phyloP scores from a whole-genome alignment of 2,888 invertebrate genomes.

The Arrhopalites spinosus region DNA sequence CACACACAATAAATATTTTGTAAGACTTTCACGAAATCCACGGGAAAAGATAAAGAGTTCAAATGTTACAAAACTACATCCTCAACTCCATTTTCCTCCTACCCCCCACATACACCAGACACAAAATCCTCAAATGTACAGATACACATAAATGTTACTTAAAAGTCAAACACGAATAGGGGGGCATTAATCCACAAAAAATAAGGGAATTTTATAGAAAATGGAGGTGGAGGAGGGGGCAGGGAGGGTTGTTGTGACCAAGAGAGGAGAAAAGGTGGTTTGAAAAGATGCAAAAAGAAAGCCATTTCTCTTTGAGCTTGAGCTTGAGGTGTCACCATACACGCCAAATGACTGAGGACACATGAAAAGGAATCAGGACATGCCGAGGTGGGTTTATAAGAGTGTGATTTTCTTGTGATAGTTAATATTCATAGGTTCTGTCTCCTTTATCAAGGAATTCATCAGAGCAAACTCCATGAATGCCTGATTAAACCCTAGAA shows the following conservation, averaged over 20 bases:
- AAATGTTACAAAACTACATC: background rate
- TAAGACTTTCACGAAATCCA: slow-evolving; percentile 9
- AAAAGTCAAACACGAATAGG: too few species aligned
- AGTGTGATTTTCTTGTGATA: slow-evolving; percentile 42
- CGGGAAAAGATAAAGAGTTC: slow-evolving; percentile 15
- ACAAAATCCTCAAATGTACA: too few species aligned
- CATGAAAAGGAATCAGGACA: background rate
- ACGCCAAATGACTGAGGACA: background rate
- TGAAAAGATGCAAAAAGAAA: background rate
- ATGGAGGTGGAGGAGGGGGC: background rate
- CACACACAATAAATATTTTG: slow-evolving; percentile 14
- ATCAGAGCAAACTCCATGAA: slow-evolving; percentile 42
- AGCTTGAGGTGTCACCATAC: background rate
- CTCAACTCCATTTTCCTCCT: background rate
- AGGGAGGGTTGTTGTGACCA: background rate
- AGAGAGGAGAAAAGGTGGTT: too few species aligned
- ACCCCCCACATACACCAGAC: too few species aligned
- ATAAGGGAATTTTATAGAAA: too few species aligned
- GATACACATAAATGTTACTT: too few species aligned
- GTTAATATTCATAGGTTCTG: slow-evolving; percentile 47
- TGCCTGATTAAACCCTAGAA: slow-evolving; percentile 46
- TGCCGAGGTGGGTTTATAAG: slow-evolving; percentile 34
- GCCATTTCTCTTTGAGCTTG: background rate
- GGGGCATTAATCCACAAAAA: too few species aligned
- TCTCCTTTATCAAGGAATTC: slow-evolving; percentile 44